Evolutionary conservation across 2,113 vertebrate genomes (phyloP).

Genomic region (Anarhynchus alexandrinus): DNA sequence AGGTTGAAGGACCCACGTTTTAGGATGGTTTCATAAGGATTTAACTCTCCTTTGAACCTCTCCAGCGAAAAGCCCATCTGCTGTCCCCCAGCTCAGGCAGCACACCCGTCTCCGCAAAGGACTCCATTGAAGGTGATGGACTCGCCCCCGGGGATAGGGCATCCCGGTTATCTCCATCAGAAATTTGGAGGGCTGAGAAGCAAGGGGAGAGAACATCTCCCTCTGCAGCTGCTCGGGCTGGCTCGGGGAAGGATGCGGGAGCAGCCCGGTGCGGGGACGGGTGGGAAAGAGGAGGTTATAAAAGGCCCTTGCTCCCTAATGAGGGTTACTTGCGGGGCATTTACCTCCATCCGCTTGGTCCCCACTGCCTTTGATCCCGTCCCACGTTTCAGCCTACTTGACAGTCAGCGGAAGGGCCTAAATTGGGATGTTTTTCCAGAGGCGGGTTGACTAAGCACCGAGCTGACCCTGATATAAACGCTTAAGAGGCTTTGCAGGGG

Average conservation of each 20-base stretch:
- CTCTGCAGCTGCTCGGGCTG: background rate
- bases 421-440: slow-evolving; percentile 57
- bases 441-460: slow-evolving; percentile 47
- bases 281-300: background rate
- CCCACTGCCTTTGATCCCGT: background rate
- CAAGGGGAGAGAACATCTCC: background rate
- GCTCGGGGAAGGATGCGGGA: background rate
- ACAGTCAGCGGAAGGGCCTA: slow-evolving; percentile 22
- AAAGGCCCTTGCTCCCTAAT: background rate
- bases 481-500: slow-evolving; percentile 76
- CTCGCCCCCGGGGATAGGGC: background rate
- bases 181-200: background rate
- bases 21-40: background rate
- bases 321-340: background rate
- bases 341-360: background rate
- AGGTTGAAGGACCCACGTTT: background rate
- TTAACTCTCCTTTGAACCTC: background rate
- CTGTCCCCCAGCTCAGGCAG: background rate
- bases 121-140: background rate
- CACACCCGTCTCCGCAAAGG: background rate
- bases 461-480: slow-evolving; percentile 70
- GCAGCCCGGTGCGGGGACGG: background rate
- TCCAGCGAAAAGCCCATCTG: background rate
- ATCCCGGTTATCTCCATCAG: background rate
- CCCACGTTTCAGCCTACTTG: slow-evolving; percentile 23